Conservation (phyloP, 2,113 vertebrate species). For the Petrocephalus zakoni region DNA sequence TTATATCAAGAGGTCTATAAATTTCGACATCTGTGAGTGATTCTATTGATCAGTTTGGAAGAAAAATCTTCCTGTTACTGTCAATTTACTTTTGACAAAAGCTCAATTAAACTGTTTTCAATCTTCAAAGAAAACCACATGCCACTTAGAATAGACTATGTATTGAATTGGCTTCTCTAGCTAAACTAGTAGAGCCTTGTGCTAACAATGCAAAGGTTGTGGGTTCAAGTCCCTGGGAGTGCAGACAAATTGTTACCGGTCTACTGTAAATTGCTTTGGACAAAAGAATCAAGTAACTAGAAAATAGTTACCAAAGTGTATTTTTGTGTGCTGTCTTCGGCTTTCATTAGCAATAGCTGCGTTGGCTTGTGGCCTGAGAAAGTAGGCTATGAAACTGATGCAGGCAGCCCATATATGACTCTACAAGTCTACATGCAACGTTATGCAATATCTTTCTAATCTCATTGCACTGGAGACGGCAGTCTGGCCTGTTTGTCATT, state of each 20-base stretch:
- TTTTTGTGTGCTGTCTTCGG: constrained; percentile 49
- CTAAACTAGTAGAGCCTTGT: neutral
- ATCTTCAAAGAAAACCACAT: neutral
- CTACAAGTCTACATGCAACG: neutral
- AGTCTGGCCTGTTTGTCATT: neutral
- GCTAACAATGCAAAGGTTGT: neutral
- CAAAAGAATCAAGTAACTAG: neutral
- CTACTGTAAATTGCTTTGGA: neutral
- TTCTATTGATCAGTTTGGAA: neutral
- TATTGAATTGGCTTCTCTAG: neutral
- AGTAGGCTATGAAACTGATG: constrained; percentile 49
- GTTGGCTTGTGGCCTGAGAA: constrained; percentile 27
- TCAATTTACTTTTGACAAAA: neutral
- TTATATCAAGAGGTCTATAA: neutral
- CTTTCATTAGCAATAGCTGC: constrained; percentile 28
- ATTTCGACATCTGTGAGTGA: neutral
- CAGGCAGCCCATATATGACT: neutral
- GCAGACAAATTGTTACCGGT: neutral
- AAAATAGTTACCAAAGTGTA: too few species aligned
- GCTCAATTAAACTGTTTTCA: neutral
- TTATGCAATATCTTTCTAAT: neutral
- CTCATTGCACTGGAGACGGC: neutral
- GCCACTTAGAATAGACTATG: neutral
- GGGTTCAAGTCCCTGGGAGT: neutral
- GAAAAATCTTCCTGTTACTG: neutral